A percentile compares a stretch with the other conserved stretches of the same genome.
phyloP scores from a whole-genome alignment of 1,140 invertebrate genomes.

The Rhagoletis pomonella region DNA sequence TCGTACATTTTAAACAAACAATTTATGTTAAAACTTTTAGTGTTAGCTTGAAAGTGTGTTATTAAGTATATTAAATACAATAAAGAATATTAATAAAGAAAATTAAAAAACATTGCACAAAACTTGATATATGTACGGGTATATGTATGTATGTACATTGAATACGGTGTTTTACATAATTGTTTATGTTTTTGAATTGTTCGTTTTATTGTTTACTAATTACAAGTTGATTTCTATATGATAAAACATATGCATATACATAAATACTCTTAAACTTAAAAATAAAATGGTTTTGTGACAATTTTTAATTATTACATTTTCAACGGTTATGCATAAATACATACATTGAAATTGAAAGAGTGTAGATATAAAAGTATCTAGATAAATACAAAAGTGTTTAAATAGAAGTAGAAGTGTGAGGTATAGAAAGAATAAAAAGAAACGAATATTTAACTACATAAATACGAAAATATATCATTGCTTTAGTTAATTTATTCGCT shows the following conservation, averaged over 20 bases:
- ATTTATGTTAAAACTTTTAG: too few species aligned
- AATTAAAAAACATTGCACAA: too few species aligned
- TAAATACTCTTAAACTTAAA: slow-evolving; percentile 47
- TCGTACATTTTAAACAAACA: too few species aligned
- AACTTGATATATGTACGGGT: too few species aligned
- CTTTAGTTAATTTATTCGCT: not conserved
- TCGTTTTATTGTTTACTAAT: slow-evolving; percentile 36
- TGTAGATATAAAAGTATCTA: not conserved
- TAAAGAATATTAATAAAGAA: too few species aligned
- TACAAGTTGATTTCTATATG: not conserved
- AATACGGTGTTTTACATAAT: not conserved
- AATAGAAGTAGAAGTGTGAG: not conserved
- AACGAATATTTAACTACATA: not conserved
- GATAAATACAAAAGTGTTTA: not conserved
- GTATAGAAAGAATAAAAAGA: not conserved
- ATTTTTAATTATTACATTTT: too few species aligned
- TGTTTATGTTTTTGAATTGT: not conserved
- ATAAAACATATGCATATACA: slow-evolving; percentile 23
- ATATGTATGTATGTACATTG: too few species aligned
- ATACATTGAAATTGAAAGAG: too few species aligned
- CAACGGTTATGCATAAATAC: too few species aligned
- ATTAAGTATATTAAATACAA: too few species aligned
- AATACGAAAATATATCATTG: not conserved
- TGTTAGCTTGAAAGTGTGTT: too few species aligned
- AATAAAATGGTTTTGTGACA: slow-evolving; percentile 15